phyloP scores from a whole-genome alignment of 2,797 vertebrate genomes.

The Coranthus polyacanthus region DNA sequence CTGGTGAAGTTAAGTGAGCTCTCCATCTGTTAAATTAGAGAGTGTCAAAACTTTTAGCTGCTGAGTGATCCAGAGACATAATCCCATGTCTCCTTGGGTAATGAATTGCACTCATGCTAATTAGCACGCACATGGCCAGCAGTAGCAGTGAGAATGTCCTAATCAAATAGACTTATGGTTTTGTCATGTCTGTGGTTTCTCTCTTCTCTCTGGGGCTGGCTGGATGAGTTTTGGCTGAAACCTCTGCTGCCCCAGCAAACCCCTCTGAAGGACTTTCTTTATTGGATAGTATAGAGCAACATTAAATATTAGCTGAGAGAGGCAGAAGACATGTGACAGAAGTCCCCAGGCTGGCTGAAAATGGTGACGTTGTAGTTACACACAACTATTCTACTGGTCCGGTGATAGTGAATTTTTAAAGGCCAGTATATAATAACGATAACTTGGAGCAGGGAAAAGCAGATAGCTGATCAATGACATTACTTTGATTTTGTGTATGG shows the following conservation, averaged over 20 bases:
- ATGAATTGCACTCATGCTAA: conserved; percentile 79
- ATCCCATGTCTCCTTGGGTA: conserved; percentile 76
- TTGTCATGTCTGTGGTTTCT: conserved; percentile 66
- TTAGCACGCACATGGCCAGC: conserved; percentile 68
- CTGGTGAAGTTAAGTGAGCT: conserved; percentile 77
- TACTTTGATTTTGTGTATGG: conserved; percentile 24
- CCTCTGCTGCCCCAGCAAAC: conserved; percentile 2
- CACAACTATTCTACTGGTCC: background rate
- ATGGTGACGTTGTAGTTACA: background rate
- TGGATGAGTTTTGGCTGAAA: conserved; percentile 16
- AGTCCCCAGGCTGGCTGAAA: background rate
- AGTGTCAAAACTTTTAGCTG: conserved; percentile 80
- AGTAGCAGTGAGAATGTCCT: conserved; percentile 67
- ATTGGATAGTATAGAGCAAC: conserved; percentile 14
- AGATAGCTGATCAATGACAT: no score
- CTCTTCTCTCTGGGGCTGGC: conserved; percentile 30
- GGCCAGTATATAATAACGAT: no score
- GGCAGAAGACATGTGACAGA: conserved; percentile 1
- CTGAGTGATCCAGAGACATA: conserved; percentile 75
- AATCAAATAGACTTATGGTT: conserved; percentile 75
- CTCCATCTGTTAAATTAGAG: conserved; percentile 79
- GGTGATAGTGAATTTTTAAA: no score
- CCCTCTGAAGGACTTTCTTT: conserved; percentile 26
- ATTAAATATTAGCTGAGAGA: conserved; percentile 29
- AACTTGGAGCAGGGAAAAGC: no score